A percentile compares a stretch with the other conserved stretches of the same genome.
phyloP scores from a whole-genome alignment of 30 jellyfish, hydroid and myxozoan genomes.

The Calvadosia cruxmelitensis region DNA sequence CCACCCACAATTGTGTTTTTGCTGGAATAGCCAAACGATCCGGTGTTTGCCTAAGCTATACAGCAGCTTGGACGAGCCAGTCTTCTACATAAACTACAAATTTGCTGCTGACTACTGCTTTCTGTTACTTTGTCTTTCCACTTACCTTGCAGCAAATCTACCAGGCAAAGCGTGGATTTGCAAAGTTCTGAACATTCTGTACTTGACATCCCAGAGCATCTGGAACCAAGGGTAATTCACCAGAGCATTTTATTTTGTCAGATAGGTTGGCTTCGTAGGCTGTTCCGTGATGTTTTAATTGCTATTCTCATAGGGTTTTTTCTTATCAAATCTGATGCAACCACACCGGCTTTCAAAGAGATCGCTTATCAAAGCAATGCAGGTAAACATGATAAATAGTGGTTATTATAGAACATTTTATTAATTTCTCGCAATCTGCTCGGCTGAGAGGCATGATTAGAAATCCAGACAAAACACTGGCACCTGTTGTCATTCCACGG shows the following conservation, averaged over 20 bases:
- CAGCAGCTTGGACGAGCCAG: no score
- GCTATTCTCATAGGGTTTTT: constrained; percentile 41
- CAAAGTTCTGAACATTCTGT: neutral
- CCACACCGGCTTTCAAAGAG: constrained; percentile 57
- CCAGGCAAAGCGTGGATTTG: neutral
- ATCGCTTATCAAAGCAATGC: constrained; percentile 57
- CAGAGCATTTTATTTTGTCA: no score
- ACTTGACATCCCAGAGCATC: neutral
- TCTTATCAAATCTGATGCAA: constrained; percentile 32
- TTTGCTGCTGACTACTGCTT: no score
- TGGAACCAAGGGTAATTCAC: neutral
- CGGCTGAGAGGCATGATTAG: no score
- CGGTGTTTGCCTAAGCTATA: no score
- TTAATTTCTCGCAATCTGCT: no score
- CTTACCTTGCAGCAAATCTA: neutral
- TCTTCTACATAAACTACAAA: no score
- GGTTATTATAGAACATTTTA: no score
- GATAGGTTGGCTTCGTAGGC: neutral
- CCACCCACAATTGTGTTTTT: no score
- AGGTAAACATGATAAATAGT: constrained; percentile 22
- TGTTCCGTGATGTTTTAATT: neutral
- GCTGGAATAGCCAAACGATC: no score
- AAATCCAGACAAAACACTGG: no score
- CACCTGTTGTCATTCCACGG: no score
- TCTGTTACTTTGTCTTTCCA: neutral